Conservation (phyloP, 2,797 vertebrate genomes). For the Anabas testudineus region DNA sequence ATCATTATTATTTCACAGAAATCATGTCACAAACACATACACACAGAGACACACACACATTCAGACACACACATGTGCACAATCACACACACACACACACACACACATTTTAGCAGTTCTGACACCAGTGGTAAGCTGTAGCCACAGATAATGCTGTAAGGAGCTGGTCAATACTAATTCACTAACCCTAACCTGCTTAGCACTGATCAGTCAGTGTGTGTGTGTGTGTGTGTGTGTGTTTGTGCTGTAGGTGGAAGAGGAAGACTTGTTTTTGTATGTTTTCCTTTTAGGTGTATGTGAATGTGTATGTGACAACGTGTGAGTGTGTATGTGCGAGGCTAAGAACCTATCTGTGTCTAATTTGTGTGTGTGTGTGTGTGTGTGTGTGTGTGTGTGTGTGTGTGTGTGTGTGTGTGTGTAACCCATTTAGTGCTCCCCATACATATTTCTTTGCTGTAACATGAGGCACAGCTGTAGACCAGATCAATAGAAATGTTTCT, state of each 20-base stretch:
- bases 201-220: constrained; percentile 86
- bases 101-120: constrained; percentile 46
- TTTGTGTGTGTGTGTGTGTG: constrained; percentile 41
- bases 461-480: constrained; percentile 92
- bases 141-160: constrained; percentile 93
- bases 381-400: constrained; percentile 39
- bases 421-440: constrained; percentile 68
- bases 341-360: no score
- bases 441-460: constrained; percentile 82
- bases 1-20: neutral
- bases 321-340: constrained; percentile 29
- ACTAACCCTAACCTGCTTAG: constrained; percentile 95
- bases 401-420: constrained; percentile 42
- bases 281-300: constrained; percentile 47
- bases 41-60: constrained; percentile 5
- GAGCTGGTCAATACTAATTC: constrained; percentile 94
- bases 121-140: constrained; percentile 66
- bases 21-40: neutral
- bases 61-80: constrained; percentile 27
- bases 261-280: constrained; percentile 57
- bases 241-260: constrained; percentile 33
- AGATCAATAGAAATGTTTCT: constrained; percentile 99
- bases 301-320: constrained; percentile 38
- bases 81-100: constrained; percentile 14
- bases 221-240: constrained; percentile 36